These are phyloP conservation scores for Pangasius mekongensis DNA, from an alignment of 2,797 vertebrate genomes.

Conservation along the genomic window DNA sequence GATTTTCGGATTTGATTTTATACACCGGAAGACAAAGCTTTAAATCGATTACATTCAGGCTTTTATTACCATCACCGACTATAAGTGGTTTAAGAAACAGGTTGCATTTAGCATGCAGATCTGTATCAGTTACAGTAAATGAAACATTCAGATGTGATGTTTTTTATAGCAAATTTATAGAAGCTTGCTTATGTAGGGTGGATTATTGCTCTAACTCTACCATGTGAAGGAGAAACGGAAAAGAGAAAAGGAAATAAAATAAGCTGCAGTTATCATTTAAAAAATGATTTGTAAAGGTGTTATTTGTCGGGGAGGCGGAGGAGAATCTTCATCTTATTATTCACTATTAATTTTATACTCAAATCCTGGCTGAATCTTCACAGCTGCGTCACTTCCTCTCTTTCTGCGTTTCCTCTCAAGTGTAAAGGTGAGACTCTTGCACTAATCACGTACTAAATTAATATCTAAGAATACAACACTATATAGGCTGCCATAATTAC, in stretches of 20 bases:
- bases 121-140: background rate
- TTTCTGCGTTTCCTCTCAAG: background rate
- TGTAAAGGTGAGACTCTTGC: background rate
- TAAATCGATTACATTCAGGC: background rate
- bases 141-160: background rate
- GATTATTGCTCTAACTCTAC: background rate
- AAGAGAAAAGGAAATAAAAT: background rate
- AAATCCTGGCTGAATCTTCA: background rate
- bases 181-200: background rate
- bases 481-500: background rate
- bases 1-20: background rate
- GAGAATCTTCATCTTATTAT: background rate
- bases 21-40: background rate
- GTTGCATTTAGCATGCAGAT: background rate
- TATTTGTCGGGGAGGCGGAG: background rate
- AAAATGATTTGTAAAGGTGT: background rate
- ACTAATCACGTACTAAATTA: background rate
- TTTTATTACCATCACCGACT: background rate
- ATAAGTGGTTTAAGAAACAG: background rate
- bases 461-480: background rate
- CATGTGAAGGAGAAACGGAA: background rate
- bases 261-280: background rate
- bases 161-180: background rate
- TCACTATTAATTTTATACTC: background rate
- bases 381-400: background rate